These are phyloP conservation scores for Limnephilus lunatus DNA, from an alignment of 2,888 invertebrate genomes.

Conservation along the genomic window DNA sequence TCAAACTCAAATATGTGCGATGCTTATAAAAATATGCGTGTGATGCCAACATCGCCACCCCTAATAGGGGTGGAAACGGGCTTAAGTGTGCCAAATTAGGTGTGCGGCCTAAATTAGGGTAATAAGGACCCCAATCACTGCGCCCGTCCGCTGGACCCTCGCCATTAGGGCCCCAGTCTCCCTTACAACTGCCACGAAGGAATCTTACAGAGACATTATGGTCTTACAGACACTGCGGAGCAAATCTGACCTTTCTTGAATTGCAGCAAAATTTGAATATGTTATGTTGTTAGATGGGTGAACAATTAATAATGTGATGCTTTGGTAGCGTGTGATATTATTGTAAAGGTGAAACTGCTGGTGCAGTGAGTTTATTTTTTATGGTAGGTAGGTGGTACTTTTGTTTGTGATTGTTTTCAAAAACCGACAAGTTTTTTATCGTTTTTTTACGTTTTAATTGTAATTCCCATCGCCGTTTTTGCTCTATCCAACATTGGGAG, in stretches of 20 bases:
- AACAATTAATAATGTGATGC: no score
- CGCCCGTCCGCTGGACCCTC: constrained; percentile 14
- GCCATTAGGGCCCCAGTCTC: constrained; percentile 8
- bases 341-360: not conserved
- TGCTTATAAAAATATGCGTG: not conserved
- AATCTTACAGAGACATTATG: not conserved
- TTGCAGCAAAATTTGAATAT: not conserved
- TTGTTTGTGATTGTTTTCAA: not conserved
- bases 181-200: not conserved
- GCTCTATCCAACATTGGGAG: no score
- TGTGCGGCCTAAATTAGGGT: constrained; percentile 58
- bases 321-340: not conserved
- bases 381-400: not conserved
- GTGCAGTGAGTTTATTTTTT: not conserved
- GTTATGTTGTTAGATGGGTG: not conserved
- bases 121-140: constrained; percentile 63
- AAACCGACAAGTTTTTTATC: no score
- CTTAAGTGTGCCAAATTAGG: constrained; percentile 30
- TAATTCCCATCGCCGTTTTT: no score
- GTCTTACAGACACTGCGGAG: not conserved
- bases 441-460: no score
- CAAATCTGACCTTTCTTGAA: not conserved
- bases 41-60: constrained; percentile 28
- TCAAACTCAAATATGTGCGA: not conserved
- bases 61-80: not conserved